Conservation (phyloP, 2,113 vertebrate species). For the Poicephalus meyeri region DNA sequence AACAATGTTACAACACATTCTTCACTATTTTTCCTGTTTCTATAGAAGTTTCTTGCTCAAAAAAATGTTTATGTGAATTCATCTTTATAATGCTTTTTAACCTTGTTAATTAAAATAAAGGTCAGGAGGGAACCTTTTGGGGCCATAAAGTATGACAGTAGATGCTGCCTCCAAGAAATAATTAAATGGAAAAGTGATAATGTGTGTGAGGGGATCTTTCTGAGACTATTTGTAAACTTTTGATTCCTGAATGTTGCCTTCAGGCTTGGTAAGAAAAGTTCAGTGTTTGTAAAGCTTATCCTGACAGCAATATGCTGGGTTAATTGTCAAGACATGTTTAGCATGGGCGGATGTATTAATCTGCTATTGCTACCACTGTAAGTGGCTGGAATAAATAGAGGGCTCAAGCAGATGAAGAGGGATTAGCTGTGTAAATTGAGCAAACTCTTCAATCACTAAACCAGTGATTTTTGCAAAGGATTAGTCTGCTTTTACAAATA, state of each 20-base stretch:
- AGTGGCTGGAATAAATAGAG: constrained; percentile 79
- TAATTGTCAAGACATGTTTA: constrained; percentile 80
- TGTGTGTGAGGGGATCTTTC: not conserved
- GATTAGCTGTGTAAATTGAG: constrained; percentile 85
- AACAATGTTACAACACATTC: not conserved
- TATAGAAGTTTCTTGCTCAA: not conserved
- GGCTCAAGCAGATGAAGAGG: constrained; percentile 84
- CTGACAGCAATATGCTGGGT: constrained; percentile 76
- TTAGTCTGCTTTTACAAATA: constrained; percentile 84
- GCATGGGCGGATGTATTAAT: constrained; percentile 76
- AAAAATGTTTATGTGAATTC: not conserved
- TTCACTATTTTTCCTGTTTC: not conserved
- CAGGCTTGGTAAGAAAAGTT: constrained; percentile 69
- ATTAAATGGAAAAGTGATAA: not conserved
- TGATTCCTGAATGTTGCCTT: constrained; percentile 71
- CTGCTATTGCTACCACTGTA: constrained; percentile 67
- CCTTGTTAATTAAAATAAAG: not conserved
- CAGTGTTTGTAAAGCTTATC: constrained; percentile 79
- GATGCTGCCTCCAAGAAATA: not conserved
- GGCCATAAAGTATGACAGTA: not conserved
- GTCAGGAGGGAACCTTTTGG: not conserved
- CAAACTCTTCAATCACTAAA: constrained; percentile 85
- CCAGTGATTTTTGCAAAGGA: constrained; percentile 84
- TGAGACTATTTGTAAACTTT: constrained; percentile 75
- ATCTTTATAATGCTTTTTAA: not conserved